phyloP scores from a whole-genome alignment of 2,113 vertebrate species.

The Neoarius graeffei region DNA sequence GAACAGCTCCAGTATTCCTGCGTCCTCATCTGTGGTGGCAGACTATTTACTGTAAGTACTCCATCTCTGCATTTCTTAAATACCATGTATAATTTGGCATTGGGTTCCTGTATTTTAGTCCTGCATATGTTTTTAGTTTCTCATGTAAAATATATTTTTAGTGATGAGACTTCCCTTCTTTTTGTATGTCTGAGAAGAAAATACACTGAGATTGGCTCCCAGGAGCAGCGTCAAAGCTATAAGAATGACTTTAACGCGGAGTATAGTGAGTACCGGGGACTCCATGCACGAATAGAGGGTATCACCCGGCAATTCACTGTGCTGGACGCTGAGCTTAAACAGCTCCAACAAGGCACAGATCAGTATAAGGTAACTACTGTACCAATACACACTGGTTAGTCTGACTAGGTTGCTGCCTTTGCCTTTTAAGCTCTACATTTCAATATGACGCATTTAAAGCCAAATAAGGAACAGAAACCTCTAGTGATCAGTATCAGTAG shows the following conservation, averaged over 20 bases:
- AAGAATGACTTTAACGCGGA: slow-evolving; percentile 96
- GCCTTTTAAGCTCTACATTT: neutral
- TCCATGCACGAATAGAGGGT: slow-evolving; percentile 91
- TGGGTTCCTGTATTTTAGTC: neutral
- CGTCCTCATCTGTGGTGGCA: slow-evolving; percentile 82
- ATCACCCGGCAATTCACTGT: slow-evolving; percentile 92
- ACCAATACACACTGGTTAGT: neutral
- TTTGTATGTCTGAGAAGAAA: slow-evolving; percentile 73
- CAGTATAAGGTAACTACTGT: slow-evolving; percentile 85
- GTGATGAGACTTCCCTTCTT: neutral
- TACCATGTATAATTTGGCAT: neutral
- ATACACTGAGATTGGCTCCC: slow-evolving; percentile 85
- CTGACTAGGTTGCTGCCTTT: neutral
- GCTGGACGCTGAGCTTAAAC: slow-evolving; percentile 89
- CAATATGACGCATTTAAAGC: neutral
- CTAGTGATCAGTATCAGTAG: neutral
- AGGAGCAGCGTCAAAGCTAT: slow-evolving; percentile 93
- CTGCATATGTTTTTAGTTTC: neutral
- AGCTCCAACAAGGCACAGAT: slow-evolving; percentile 87
- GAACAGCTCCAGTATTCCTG: slow-evolving; percentile 80
- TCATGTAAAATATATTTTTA: neutral
- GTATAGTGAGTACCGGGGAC: slow-evolving; percentile 89
- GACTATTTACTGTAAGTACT: slow-evolving; percentile 91
- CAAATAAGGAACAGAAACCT: neutral
- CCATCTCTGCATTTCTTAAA: neutral